Conservation (phyloP, 2,888 invertebrate species). For the Rhaphigaster nebulosa region DNA sequence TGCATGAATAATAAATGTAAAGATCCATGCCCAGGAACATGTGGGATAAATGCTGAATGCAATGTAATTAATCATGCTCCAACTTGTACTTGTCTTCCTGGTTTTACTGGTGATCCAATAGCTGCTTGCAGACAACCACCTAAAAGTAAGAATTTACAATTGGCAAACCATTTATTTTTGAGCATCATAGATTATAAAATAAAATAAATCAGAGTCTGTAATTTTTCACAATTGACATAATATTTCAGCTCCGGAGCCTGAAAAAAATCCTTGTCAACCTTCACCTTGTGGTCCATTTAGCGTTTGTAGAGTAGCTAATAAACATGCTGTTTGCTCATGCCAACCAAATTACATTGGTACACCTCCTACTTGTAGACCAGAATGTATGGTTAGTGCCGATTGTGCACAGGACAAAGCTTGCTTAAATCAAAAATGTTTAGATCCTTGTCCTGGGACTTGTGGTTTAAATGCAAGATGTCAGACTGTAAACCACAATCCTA, state of each 20-base stretch:
- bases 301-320: slow-evolving; percentile 79
- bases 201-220: not conserved
- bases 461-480: slow-evolving; percentile 85
- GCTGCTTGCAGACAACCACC: slow-evolving; percentile 77
- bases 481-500: slow-evolving; percentile 87
- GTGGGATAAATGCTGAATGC: slow-evolving; percentile 87
- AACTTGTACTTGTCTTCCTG: slow-evolving; percentile 80
- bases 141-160: slow-evolving; percentile 68
- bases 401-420: slow-evolving; percentile 86
- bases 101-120: slow-evolving; percentile 85
- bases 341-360: slow-evolving; percentile 83
- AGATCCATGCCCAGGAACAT: slow-evolving; percentile 86
- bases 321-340: slow-evolving; percentile 86
- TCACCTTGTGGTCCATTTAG: slow-evolving; percentile 86
- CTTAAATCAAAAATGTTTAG: slow-evolving; percentile 82
- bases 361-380: slow-evolving; percentile 83
- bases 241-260: slow-evolving; percentile 68
- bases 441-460: slow-evolving; percentile 88
- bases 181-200: not conserved
- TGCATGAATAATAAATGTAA: slow-evolving; percentile 88
- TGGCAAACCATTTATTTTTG: not conserved
- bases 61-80: slow-evolving; percentile 87
- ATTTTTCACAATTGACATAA: slow-evolving; percentile 4
- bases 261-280: slow-evolving; percentile 77
- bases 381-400: slow-evolving; percentile 87